A percentile compares a stretch with the other conserved stretches of the same genome.
Evolutionary conservation across 2,113 vertebrate species (phyloP).

Genomic region (Telmatochromis brachygnathus): DNA sequence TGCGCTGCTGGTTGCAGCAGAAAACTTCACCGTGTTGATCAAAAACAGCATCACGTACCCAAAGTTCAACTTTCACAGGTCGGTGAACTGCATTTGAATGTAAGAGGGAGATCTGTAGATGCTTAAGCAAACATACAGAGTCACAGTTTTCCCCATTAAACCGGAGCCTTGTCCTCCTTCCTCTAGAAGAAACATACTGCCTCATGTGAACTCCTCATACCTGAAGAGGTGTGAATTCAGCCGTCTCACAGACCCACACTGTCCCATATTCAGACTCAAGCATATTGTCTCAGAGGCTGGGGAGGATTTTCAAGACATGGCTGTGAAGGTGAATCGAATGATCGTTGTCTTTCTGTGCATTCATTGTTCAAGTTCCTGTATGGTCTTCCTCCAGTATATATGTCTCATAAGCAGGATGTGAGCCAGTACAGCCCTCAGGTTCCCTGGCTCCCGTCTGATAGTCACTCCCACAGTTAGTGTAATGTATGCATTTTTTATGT

Average conservation of each 20-base stretch:
- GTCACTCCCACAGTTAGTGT: neutral
- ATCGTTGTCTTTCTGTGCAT: neutral
- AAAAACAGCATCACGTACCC: constrained; percentile 89
- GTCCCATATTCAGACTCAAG: constrained; percentile 83
- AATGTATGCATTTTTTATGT: neutral
- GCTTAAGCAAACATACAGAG: neutral
- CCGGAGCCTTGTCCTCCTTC: neutral
- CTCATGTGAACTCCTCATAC: constrained; percentile 71
- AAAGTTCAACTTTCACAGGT: constrained; percentile 87
- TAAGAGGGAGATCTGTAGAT: neutral
- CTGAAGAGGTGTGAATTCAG: constrained; percentile 77
- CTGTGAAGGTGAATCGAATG: constrained; percentile 63
- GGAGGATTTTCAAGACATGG: constrained; percentile 82
- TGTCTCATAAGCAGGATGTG: neutral
- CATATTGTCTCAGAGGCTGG: constrained; percentile 72
- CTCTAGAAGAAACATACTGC: constrained; percentile 79
- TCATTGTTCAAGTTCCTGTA: neutral
- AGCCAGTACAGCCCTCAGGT: fast-evolving
- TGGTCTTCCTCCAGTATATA: neutral
- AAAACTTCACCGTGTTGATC: constrained; percentile 87
- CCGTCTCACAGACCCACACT: constrained; percentile 73
- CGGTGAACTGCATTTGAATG: constrained; percentile 13
- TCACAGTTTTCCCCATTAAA: neutral
- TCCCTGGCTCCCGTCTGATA: fast-evolving
- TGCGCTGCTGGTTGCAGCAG: constrained; percentile 75